These are phyloP conservation scores for Drosophila limbata DNA, from an alignment of 2,888 invertebrate genomes.

Conservation along the genomic window DNA sequence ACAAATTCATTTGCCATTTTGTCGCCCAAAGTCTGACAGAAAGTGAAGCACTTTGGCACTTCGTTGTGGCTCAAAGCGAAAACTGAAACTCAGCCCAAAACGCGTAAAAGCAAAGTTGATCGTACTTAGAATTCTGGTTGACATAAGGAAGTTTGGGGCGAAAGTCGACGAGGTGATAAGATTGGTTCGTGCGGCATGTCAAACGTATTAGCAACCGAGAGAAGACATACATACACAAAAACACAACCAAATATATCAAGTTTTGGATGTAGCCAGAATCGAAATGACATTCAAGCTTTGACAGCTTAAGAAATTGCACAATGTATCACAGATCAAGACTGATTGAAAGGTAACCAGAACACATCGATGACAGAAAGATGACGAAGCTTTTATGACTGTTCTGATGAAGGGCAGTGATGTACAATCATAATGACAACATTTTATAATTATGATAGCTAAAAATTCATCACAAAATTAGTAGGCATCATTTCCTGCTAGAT, in stretches of 20 bases:
- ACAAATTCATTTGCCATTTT: slow-evolving; percentile 36
- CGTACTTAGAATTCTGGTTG: slow-evolving; percentile 13
- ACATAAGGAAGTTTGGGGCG: slow-evolving; percentile 2
- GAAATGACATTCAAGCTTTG: slow-evolving; percentile 10
- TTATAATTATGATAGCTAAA: too few relatives aligned
- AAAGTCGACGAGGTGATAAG: slow-evolving; percentile 52
- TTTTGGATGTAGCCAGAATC: slow-evolving; percentile 6
- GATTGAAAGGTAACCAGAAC: neutral
- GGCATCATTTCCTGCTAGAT: too few relatives aligned
- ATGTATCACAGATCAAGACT: neutral
- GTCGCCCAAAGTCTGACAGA: slow-evolving; percentile 5
- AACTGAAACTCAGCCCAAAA: slow-evolving; percentile 15
- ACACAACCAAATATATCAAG: slow-evolving; percentile 8
- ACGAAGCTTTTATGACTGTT: too few relatives aligned
- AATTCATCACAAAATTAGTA: too few relatives aligned
- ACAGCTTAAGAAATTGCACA: slow-evolving; percentile 10
- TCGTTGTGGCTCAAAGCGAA: slow-evolving; percentile 15
- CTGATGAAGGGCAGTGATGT: too few relatives aligned
- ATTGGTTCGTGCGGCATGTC: slow-evolving; percentile 44
- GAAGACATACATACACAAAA: slow-evolving; percentile 19
- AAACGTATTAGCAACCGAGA: slow-evolving; percentile 49
- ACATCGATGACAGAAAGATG: too few relatives aligned
- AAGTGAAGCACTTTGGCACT: slow-evolving; percentile 19
- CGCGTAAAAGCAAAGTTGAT: slow-evolving; percentile 41
- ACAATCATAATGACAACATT: too few relatives aligned